A percentile compares a stretch with the other conserved stretches of the same genome.
These are phyloP conservation scores for Drosophila prostipennis DNA, from an alignment of 2,888 invertebrate genomes.

Conservation along the genomic window DNA sequence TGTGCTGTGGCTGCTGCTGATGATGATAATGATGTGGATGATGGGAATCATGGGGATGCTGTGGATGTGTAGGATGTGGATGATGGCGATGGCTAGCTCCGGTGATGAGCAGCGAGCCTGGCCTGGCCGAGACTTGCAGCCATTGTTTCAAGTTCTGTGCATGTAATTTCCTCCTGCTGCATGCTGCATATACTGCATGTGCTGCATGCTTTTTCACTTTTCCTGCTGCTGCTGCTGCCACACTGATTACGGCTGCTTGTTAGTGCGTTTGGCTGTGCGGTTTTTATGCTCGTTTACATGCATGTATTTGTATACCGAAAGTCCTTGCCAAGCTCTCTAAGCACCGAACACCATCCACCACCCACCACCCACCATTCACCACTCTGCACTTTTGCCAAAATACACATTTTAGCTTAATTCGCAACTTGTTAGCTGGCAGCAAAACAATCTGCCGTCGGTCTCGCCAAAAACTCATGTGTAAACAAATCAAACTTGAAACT, in stretches of 20 bases:
- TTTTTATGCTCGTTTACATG: constrained; percentile 65
- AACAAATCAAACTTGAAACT: constrained; percentile 75
- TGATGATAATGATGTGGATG: constrained; percentile 25
- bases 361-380: constrained; percentile 12
- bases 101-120: constrained; percentile 27
- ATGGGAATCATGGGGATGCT: constrained; percentile 52
- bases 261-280: constrained; percentile 74
- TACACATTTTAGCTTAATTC: constrained; percentile 75
- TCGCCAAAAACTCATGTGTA: constrained; percentile 63
- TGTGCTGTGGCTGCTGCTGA: background rate
- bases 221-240: constrained; percentile 46
- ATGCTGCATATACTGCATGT: background rate
- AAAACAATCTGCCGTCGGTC: constrained; percentile 47
- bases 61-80: constrained; percentile 43
- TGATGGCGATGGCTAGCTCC: constrained; percentile 25
- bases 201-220: constrained; percentile 41
- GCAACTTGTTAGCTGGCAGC: constrained; percentile 75
- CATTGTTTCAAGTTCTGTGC: constrained; percentile 68
- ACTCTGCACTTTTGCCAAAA: constrained; percentile 66
- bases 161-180: constrained; percentile 63
- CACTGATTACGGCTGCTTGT: constrained; percentile 73
- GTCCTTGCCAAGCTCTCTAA: constrained; percentile 16
- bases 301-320: constrained; percentile 32
- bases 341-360: background rate
- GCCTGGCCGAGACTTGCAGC: constrained; percentile 53